phyloP scores from a whole-genome alignment of 1,140 invertebrate genomes.

The Pseudomyrmex pallidus region DNA sequence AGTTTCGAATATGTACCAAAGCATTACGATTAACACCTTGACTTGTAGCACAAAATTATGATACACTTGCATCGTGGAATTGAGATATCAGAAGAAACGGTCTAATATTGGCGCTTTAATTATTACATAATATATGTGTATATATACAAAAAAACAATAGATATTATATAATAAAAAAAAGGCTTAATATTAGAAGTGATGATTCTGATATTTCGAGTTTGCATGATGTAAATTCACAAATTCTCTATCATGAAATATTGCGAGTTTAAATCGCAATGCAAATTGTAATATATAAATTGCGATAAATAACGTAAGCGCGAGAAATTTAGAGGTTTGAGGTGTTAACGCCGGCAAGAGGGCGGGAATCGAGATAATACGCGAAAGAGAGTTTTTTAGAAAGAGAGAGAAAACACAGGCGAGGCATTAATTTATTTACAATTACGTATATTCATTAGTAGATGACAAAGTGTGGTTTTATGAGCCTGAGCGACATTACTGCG shows the following conservation, averaged over 20 bases:
- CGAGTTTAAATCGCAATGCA: background rate
- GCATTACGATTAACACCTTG: slow-evolving; percentile 54
- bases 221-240: background rate
- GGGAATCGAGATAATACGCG: slow-evolving; percentile 14
- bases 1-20: slow-evolving; percentile 63
- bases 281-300: no score
- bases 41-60: background rate
- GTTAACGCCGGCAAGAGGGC: slow-evolving; percentile 30
- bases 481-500: slow-evolving; percentile 34
- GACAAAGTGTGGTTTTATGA: slow-evolving; percentile 41
- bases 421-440: slow-evolving; percentile 60
- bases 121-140: no score
- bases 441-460: slow-evolving; percentile 48
- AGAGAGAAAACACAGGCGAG: slow-evolving; percentile 10
- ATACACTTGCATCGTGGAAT: slow-evolving; percentile 26
- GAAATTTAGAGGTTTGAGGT: background rate
- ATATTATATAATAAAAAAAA: no score
- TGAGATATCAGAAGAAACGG: slow-evolving; percentile 44
- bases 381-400: background rate
- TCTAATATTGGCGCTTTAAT: no score
- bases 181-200: no score
- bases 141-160: no score
- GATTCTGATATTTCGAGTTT: no score
- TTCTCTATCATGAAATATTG: background rate
- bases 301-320: background rate